These are phyloP conservation scores for Spilosoma lubricipeda DNA, from an alignment of 2,888 invertebrate species.

Conservation along the genomic window DNA sequence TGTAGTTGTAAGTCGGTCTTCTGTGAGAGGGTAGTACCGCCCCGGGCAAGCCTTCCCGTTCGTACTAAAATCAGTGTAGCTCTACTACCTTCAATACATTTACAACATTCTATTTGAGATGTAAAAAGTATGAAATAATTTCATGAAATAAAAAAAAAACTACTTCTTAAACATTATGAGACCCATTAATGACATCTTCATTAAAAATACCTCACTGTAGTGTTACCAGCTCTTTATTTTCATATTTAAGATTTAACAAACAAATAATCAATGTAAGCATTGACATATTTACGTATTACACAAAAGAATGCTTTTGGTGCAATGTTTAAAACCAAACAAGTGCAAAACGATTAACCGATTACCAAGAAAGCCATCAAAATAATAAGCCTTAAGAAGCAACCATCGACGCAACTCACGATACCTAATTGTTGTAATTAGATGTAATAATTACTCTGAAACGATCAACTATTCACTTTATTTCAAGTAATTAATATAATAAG, in stretches of 20 bases:
- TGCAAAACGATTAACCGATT: constrained; percentile 57
- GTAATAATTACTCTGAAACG: constrained; percentile 43
- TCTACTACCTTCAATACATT: no score
- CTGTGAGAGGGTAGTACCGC: no score
- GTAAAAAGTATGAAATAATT: no score
- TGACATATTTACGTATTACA: constrained; percentile 14
- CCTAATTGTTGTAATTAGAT: constrained; percentile 66
- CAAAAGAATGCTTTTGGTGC: constrained; percentile 37
- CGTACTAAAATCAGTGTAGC: no score
- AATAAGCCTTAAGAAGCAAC: constrained; percentile 51
- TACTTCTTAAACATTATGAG: no score
- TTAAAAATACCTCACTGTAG: no score
- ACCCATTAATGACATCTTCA: no score
- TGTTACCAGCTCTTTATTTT: not conserved
- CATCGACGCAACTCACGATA: constrained; percentile 54
- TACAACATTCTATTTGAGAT: no score
- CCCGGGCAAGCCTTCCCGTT: no score
- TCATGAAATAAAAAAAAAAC: no score
- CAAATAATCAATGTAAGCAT: not conserved
- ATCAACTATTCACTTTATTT: constrained; percentile 36
- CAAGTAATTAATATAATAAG: constrained; percentile 37
- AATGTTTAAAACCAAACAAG: constrained; percentile 30
- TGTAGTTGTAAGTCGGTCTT: no score
- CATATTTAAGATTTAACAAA: not conserved
- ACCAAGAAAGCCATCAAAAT: constrained; percentile 51